Percentiles rank a stretch among this genome's conserved stretches.
phyloP scores from a whole-genome alignment of 2,888 invertebrate genomes.

The Taphrorychus bicolor region DNA sequence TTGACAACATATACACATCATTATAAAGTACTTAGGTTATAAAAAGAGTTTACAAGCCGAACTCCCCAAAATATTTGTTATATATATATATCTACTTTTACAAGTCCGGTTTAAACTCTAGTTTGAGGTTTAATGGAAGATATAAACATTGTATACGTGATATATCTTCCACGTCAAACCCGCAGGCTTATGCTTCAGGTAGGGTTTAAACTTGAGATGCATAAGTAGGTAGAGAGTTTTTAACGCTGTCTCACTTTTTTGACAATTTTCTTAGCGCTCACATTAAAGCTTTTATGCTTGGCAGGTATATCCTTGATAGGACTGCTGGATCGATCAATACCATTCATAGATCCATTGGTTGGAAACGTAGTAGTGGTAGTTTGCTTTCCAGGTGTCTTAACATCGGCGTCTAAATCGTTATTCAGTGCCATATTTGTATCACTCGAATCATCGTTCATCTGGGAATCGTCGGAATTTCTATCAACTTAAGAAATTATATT shows the following conservation, averaged over 20 bases:
- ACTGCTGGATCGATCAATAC: conserved; percentile 55
- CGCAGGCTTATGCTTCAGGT: no score
- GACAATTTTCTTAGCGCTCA: conserved; percentile 75
- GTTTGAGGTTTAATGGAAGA: no score
- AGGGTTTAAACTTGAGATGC: no score
- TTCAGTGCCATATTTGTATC: conserved; percentile 65
- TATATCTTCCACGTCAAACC: no score
- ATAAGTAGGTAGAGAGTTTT: background rate
- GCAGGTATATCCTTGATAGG: conserved; percentile 69
- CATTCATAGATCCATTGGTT: conserved; percentile 56
- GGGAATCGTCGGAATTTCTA: conserved; percentile 87
- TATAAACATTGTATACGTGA: no score
- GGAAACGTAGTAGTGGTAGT: conserved; percentile 51
- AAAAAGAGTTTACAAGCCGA: no score
- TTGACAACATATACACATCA: no score
- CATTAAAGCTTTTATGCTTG: conserved; percentile 69
- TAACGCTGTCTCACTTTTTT: conserved; percentile 86
- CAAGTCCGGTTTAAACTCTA: no score
- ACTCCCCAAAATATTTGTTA: no score
- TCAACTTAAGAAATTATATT: conserved; percentile 65
- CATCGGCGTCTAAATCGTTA: conserved; percentile 55
- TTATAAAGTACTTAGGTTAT: no score
- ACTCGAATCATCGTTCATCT: conserved; percentile 78
- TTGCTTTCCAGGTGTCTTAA: conserved; percentile 58
- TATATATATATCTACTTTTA: no score